These are phyloP conservation scores for Grammomys dolichurus DNA, from an alignment of 2,113 vertebrate genomes.

Conservation along the genomic window DNA sequence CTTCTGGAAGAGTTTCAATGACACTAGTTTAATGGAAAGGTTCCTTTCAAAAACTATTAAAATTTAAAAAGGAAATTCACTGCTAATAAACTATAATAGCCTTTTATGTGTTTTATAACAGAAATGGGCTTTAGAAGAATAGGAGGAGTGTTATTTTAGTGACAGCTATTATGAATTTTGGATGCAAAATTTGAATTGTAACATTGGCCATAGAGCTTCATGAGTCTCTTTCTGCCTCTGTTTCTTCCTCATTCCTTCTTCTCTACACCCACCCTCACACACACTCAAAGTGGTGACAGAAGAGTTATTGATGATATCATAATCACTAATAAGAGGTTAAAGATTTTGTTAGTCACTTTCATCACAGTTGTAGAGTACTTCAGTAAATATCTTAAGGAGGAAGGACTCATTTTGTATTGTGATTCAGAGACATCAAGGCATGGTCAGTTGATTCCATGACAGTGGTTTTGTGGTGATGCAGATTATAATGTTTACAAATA, in stretches of 20 bases:
- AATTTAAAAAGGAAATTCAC: slow-evolving; percentile 51
- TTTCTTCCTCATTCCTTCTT: not conserved
- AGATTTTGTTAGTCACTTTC: not conserved
- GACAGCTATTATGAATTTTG: not conserved
- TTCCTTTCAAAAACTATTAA: slow-evolving; percentile 43
- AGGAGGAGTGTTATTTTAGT: not conserved
- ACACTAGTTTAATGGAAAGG: not conserved
- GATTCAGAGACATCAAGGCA: no score
- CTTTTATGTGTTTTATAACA: slow-evolving; percentile 22
- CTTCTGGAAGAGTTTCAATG: slow-evolving; percentile 41
- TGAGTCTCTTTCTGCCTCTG: no score
- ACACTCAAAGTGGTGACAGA: no score
- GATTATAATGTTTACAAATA: not conserved
- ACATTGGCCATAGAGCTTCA: not conserved
- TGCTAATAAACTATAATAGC: slow-evolving; percentile 39
- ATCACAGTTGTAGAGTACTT: not conserved
- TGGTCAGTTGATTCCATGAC: not conserved
- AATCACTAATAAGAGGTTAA: slow-evolving; percentile 20
- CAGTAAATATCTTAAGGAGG: not conserved
- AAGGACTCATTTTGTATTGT: no score
- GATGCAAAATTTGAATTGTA: not conserved
- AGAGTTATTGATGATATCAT: not conserved
- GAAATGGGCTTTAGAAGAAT: not conserved
- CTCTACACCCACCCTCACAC: not conserved
- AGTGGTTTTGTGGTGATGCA: no score